These are phyloP conservation scores for Ctenopoma multispine DNA, from an alignment of 2,797 vertebrate genomes.

Conservation along the genomic window DNA sequence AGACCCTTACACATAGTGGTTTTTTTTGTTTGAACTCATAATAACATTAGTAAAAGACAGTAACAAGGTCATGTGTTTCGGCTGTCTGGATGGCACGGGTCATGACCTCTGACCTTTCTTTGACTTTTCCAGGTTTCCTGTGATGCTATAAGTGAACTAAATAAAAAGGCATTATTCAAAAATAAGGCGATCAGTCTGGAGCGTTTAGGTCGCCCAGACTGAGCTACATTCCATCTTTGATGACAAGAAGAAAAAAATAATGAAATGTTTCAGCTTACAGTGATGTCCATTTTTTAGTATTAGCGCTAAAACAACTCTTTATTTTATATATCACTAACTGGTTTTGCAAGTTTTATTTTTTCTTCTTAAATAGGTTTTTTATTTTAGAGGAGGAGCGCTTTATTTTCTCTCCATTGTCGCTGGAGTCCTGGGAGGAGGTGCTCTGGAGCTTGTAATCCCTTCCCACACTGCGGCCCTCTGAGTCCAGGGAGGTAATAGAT, in stretches of 20 bases:
- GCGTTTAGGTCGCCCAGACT: conserved; percentile 78
- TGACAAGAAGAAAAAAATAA: conserved; percentile 73
- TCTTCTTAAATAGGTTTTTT: conserved; percentile 98
- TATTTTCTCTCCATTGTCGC: conserved; percentile 92
- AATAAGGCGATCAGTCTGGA: conserved; percentile 83
- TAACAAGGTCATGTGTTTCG: conserved; percentile 81
- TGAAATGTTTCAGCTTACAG: conserved; percentile 78
- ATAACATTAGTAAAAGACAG: conserved; percentile 73
- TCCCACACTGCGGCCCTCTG: conserved; percentile 84
- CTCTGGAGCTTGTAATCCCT: conserved; percentile 90
- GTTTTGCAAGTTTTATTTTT: conserved; percentile 77
- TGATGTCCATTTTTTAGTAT: conserved; percentile 73
- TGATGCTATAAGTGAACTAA: conserved; percentile 82
- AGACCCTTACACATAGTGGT: conserved; percentile 40
- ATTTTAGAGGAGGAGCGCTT: conserved; percentile 97
- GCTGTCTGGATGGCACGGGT: conserved; percentile 79
- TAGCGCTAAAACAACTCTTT: conserved; percentile 73
- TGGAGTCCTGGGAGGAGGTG: conserved; percentile 92
- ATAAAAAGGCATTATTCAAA: conserved; percentile 81
- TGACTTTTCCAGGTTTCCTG: conserved; percentile 84
- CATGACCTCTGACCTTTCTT: conserved; percentile 74
- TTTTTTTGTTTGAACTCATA: conserved; percentile 74
- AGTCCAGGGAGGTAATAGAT: conserved; percentile 89
- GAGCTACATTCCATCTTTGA: conserved; percentile 89
- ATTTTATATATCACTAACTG: conserved; percentile 37